phyloP scores from a whole-genome alignment of 2,797 vertebrate species.

The Tamandua tetradactyla region DNA sequence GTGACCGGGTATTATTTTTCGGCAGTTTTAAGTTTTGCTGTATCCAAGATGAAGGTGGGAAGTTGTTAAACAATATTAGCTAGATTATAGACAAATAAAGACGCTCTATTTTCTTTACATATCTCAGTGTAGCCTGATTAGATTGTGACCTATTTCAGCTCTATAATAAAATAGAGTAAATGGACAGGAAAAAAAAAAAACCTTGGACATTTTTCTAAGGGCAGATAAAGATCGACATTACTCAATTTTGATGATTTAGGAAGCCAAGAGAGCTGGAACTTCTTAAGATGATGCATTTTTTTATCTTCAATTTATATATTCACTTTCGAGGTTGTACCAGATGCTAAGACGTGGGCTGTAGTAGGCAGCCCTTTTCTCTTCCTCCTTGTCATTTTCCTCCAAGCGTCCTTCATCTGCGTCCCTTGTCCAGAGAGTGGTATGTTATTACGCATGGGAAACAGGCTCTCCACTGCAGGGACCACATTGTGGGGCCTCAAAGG shows the following conservation, averaged over 20 bases:
- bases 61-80: background rate
- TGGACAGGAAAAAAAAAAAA: conserved; percentile 20
- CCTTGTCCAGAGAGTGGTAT: conserved; percentile 41
- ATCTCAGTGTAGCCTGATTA: background rate
- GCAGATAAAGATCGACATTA: background rate
- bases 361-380: conserved; percentile 2
- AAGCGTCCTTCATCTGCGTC: conserved; percentile 52
- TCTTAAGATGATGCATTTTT: conserved; percentile 2
- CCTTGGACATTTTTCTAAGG: background rate
- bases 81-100: background rate
- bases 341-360: conserved; percentile 1
- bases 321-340: background rate
- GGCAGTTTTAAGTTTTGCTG: conserved; percentile 5
- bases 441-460: conserved; percentile 63
- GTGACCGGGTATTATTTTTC: background rate
- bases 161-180: background rate
- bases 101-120: background rate
- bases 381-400: background rate
- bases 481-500: conserved; percentile 72
- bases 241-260: conserved; percentile 7
- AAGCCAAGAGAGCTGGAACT: background rate
- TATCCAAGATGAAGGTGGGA: background rate
- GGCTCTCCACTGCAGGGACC: conserved; percentile 57
- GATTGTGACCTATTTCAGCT: background rate
- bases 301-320: conserved; percentile 21